Conservation (phyloP, 2,888 invertebrate species). For the Halictus ligatus region DNA sequence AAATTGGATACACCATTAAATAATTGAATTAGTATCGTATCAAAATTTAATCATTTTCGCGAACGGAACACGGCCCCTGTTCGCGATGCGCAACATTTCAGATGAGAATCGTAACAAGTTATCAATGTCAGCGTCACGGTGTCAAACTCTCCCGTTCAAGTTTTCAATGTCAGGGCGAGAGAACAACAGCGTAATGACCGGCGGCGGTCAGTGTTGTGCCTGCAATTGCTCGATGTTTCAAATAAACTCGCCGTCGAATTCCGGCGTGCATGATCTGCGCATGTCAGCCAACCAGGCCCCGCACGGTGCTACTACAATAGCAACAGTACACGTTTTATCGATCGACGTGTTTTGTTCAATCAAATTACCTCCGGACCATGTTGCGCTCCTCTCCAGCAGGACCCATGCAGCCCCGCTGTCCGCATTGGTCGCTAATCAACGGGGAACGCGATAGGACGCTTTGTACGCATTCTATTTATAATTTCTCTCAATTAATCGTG, state of each 20-base stretch:
- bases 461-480: slow-evolving; percentile 25
- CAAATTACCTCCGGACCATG: slow-evolving; percentile 38
- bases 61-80: no score
- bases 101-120: no score
- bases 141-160: background rate
- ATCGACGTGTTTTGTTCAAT: slow-evolving; percentile 53
- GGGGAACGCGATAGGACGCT: slow-evolving; percentile 19
- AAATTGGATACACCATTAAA: no score
- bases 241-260: slow-evolving; percentile 45
- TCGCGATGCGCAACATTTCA: no score
- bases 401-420: background rate
- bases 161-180: background rate
- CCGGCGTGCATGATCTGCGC: slow-evolving; percentile 35
- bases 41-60: no score
- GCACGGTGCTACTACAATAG: background rate
- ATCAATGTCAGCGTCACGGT: background rate
- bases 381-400: background rate
- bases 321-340: slow-evolving; percentile 40
- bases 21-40: no score
- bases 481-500: slow-evolving; percentile 6
- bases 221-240: slow-evolving; percentile 14
- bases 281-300: slow-evolving; percentile 21
- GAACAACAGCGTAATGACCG: background rate
- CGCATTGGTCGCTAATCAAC: slow-evolving; percentile 19
- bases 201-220: background rate